Base-by-base conservation (phyloP, 1,140 invertebrate genomes). In the Calosoma granatense region DNA sequence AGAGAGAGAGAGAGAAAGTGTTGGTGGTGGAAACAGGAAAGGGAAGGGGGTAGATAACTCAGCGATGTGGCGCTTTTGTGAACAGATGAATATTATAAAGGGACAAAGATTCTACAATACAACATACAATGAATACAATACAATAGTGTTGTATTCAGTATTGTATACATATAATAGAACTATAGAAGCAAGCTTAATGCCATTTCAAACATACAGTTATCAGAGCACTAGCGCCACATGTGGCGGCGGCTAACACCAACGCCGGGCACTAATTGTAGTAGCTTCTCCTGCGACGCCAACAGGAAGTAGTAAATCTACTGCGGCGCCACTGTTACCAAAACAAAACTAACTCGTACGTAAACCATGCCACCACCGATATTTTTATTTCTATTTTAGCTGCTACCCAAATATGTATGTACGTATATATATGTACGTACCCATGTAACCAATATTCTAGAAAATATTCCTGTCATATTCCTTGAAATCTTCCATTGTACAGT, bases 151-250 rank as follows among this genome's bases (percentile, higher is more conserved):
- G 68, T 68, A 70, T 70, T 70, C 68, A 63, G 67, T 65, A 68
- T 68, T 68, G 67, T 68, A 69, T 68, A 70, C 68, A 68, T 70
- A 70, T 70, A 70, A 70, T 70, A 66, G 68, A 70, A 70, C 68
- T 70, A 70, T 68, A 70, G 67, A 70, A 70, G 68, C 68, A 70
- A 67, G 68, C 68, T 70, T 70, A 70, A 70, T 70, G 68, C 68
- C 68, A 70, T 70, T 70, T 70, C 68, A 70, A 70, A 70, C 67
- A 64, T 63, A 62, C 63, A 65, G 68, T 70, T 70, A 70, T 70
- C 68, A 70, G 68, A 47, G 41, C 6, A 47, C 41, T 47, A 47
- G 41, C 41, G 41, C 41, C 41, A 47, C 41, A 47, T 47, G 41
- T 47, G 41, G 6, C 41, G 41, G 41, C 15, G 41, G 15, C 17